phyloP scores from a whole-genome alignment of 92 coral and sea anemone genomes.

The Zoanthus gigantus region DNA sequence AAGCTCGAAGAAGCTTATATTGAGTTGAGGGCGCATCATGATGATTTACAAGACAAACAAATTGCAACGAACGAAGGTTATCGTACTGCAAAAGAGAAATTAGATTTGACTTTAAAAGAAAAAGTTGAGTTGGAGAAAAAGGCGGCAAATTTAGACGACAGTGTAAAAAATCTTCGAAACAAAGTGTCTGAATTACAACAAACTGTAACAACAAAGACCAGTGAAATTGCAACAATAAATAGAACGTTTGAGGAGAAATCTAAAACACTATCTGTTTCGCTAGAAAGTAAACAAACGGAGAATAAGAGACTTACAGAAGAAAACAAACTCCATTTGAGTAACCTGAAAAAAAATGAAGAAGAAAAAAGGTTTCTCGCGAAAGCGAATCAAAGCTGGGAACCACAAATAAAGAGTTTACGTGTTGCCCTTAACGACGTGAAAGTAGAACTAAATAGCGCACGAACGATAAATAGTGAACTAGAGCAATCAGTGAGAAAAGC shows the following conservation, averaged over 20 bases:
- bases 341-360: constrained; percentile 57
- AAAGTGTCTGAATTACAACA: constrained; percentile 65
- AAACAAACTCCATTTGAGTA: constrained; percentile 48
- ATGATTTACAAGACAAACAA: constrained; percentile 64
- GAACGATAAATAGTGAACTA: constrained; percentile 61
- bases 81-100: constrained; percentile 37
- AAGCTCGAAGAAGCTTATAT: constrained; percentile 64
- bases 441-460: constrained; percentile 57
- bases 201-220: constrained; percentile 53
- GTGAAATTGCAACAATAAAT: constrained; percentile 65
- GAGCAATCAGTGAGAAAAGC: constrained; percentile 57
- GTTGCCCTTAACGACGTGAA: constrained; percentile 66
- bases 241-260: constrained; percentile 72
- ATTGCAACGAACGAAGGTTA: constrained; percentile 58
- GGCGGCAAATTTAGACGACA: constrained; percentile 65
- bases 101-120: constrained; percentile 58
- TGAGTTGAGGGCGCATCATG: constrained; percentile 51
- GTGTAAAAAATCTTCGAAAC: constrained; percentile 60
- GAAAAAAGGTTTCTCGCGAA: constrained; percentile 47
- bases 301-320: constrained; percentile 54
- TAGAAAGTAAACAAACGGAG: constrained; percentile 69
- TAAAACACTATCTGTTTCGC: constrained; percentile 58
- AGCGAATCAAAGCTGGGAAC: constrained; percentile 56
- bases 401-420: constrained; percentile 57
- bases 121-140: constrained; percentile 66